Percentiles rank a stretch among this genome's conserved stretches.
Conservation (phyloP, 1,140 invertebrate genomes). For the Microplitis mediator region DNA sequence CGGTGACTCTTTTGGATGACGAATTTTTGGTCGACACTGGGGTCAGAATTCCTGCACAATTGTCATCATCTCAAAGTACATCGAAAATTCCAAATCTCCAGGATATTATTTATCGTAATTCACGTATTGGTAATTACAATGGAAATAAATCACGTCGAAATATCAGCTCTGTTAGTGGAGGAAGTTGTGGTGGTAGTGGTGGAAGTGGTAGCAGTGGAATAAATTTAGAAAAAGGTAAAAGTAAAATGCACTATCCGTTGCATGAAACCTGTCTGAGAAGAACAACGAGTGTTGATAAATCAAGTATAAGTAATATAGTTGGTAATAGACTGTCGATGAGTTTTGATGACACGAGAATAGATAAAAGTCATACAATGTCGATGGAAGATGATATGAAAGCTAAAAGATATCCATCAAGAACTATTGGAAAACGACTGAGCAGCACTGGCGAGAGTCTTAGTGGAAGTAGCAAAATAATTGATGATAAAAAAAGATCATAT, state of each 20-base stretch:
- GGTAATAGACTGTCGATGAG: slow-evolving; percentile 41
- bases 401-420: slow-evolving; percentile 28
- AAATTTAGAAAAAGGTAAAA: slow-evolving; percentile 23
- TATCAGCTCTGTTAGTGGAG: slow-evolving; percentile 18
- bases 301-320: neutral
- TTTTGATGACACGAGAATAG: slow-evolving; percentile 43
- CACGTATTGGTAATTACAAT: slow-evolving; percentile 31
- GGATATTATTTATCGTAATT: slow-evolving; percentile 49
- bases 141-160: slow-evolving; percentile 20
- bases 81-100: slow-evolving; percentile 55
- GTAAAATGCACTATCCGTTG: slow-evolving; percentile 46
- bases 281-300: slow-evolving; percentile 31
- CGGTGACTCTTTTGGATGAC: slow-evolving; percentile 53
- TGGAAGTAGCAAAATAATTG: slow-evolving; percentile 27
- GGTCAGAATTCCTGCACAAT: slow-evolving; percentile 56
- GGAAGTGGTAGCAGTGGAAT: slow-evolving; percentile 10
- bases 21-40: slow-evolving; percentile 65
- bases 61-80: slow-evolving; percentile 45
- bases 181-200: neutral
- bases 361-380: slow-evolving; percentile 20
- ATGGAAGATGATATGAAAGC: slow-evolving; percentile 33
- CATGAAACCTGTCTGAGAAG: slow-evolving; percentile 50
- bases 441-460: neutral
- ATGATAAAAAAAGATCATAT: slow-evolving; percentile 43
- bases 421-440: too few relatives aligned